These are phyloP conservation scores for Indicator indicator DNA, from an alignment of 2,113 vertebrate genomes.

Conservation along the genomic window DNA sequence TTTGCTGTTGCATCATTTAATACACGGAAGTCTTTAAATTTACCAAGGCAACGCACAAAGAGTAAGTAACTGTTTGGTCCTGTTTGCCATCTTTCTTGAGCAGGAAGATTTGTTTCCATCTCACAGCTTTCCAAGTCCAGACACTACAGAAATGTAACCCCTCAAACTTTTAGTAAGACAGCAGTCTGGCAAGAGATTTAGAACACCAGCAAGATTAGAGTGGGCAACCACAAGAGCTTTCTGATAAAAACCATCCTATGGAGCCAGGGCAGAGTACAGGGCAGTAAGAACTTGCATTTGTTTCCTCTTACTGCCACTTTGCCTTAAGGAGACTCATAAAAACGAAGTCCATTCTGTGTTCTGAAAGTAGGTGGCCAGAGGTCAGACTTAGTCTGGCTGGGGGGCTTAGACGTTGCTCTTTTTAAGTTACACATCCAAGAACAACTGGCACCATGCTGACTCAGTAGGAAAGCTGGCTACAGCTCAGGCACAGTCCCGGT, in stretches of 20 bases:
- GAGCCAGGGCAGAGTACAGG: not conserved
- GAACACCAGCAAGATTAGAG: not conserved
- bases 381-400: not conserved
- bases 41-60: constrained; percentile 25
- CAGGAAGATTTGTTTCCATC: not conserved
- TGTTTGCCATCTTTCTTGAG: not conserved
- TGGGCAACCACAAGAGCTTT: not conserved
- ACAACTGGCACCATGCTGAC: not conserved
- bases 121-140: not conserved
- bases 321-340: not conserved
- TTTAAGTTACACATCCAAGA: not conserved
- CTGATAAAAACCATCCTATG: not conserved
- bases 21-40: constrained; percentile 5
- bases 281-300: not conserved
- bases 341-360: not conserved
- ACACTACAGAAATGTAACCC: not conserved
- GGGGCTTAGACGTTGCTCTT: not conserved
- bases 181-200: not conserved
- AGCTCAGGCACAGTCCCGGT: not conserved
- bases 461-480: not conserved
- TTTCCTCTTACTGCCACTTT: not conserved
- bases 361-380: not conserved
- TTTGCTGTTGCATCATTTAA: constrained; percentile 56
- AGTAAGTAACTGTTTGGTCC: constrained; percentile 17
- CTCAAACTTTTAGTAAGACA: not conserved